These are phyloP conservation scores for Steromphala cineraria DNA, from an alignment of 2,888 invertebrate genomes.

Conservation along the genomic window DNA sequence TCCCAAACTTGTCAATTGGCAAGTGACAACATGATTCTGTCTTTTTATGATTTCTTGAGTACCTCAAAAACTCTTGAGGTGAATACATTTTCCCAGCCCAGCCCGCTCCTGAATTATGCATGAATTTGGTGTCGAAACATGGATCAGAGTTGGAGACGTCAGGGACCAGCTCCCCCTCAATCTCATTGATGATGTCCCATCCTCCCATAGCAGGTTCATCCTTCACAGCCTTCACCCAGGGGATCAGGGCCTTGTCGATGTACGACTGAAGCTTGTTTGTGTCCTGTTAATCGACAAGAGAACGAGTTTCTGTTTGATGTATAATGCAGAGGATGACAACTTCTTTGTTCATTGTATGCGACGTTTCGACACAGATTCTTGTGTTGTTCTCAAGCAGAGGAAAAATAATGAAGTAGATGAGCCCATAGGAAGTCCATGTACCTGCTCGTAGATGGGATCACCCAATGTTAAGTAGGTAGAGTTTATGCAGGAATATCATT, in stretches of 20 bases:
- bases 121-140: slow-evolving; percentile 55
- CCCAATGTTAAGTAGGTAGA: no score
- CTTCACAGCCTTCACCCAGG: slow-evolving; percentile 59
- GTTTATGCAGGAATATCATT: no score
- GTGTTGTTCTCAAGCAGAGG: no score
- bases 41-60: no score
- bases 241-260: slow-evolving; percentile 59
- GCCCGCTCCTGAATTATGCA: slow-evolving; percentile 57
- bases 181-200: slow-evolving; percentile 69
- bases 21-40: no score
- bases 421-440: no score
- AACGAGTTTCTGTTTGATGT: neutral
- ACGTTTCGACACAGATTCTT: no score
- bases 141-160: slow-evolving; percentile 43
- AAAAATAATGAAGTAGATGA: no score
- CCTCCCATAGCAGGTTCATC: slow-evolving; percentile 61
- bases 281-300: slow-evolving; percentile 38
- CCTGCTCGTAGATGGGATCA: no score
- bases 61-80: slow-evolving; percentile 53
- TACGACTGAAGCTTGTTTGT: slow-evolving; percentile 61
- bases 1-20: no score
- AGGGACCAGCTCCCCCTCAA: slow-evolving; percentile 57
- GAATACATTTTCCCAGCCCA: slow-evolving; percentile 58
- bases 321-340: no score
- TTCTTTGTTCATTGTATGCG: no score